A percentile compares a stretch with the other conserved stretches of the same genome.
Conservation (phyloP, 2,888 invertebrate species). For the Drosophila anomalata region DNA sequence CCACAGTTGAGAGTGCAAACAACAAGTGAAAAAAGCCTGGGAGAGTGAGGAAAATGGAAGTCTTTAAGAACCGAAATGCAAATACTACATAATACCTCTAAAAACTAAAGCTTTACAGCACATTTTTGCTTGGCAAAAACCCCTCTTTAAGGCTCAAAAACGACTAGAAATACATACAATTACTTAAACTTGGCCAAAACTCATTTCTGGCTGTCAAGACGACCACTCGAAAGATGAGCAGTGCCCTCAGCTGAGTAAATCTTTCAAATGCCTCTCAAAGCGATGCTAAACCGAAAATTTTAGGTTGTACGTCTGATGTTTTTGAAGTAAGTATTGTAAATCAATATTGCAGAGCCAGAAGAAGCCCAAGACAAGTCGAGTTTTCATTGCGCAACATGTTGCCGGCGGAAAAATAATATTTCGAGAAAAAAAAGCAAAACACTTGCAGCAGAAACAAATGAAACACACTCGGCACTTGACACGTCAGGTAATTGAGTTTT, state of each 20-base stretch:
- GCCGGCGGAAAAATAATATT: slow-evolving; percentile 8
- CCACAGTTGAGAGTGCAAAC: slow-evolving; percentile 1
- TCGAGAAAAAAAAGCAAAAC: slow-evolving; percentile 7
- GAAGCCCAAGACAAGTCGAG: slow-evolving; percentile 19
- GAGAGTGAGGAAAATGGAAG: slow-evolving; percentile 1
- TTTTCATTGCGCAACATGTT: slow-evolving; percentile 40
- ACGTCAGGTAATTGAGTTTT: slow-evolving; percentile 49
- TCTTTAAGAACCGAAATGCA: not conserved
- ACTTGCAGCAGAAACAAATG: slow-evolving; percentile 27
- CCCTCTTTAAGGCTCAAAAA: slow-evolving; percentile 1
- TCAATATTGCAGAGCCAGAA: slow-evolving; percentile 26
- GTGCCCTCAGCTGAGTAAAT: slow-evolving; percentile 26
- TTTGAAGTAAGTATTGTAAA: slow-evolving; percentile 39
- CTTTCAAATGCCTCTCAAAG: slow-evolving; percentile 31
- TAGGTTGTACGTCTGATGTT: slow-evolving; percentile 16
- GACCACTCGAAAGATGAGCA: slow-evolving; percentile 23
- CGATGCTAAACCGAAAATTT: slow-evolving; percentile 31
- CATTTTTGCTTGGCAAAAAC: not conserved
- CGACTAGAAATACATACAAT: slow-evolving; percentile 17
- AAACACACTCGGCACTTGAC: slow-evolving; percentile 45
- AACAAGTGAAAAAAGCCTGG: slow-evolving; percentile 3
- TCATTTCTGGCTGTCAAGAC: slow-evolving; percentile 18
- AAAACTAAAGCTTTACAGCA: not conserved
- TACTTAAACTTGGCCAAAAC: slow-evolving; percentile 11
- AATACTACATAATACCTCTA: not conserved